Base-by-base conservation (phyloP, 2,113 vertebrate species). In the Alaudala cheleensis region DNA sequence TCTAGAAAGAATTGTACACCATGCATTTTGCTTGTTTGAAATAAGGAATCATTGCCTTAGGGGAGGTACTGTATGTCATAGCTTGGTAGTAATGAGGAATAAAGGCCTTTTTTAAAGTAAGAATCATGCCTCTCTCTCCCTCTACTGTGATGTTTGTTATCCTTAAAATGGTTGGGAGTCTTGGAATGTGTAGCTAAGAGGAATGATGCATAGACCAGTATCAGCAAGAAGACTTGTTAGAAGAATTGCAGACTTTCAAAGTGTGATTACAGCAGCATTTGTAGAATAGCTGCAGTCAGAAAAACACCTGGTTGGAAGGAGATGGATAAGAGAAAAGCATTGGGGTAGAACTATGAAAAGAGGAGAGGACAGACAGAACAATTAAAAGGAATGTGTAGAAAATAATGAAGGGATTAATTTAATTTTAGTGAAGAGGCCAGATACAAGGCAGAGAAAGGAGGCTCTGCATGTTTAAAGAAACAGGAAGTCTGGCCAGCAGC, bases 101-200 rank as follows among this genome's bases (percentile, higher is more conserved):
- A 19, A 76, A 79, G 51, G 23, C 19, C 6, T 45, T 49, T 51
- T 58, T 42, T 39, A 51, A 50, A 11, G 33, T 33, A 14, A 56
- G 67, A 42, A 29, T 45, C 25, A 1, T 25, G 13, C 12, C 12
- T 83, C 44, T 86, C 28, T 87, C 20, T 71, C 45, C 45, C n/a
- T 28, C 9, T 61, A 0, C 39, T 1, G 1, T 57, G 42, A 4
- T 0, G 1, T 66, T 74, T 65, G 45, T 78, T 70, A 44, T 34
- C 14, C 22, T 33, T 70, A 57, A 60, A 83, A 20, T 28, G n/a
- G 24, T 1, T 76, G 76, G 29, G 40, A 84, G n/a, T 51, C 66
- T 40, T 19, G 15, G 53, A 88, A 45, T 25, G 33, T 25, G n/a
- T 49, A 62, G 28, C 16, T 29, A 14, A 28, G 56, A 76, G 74